Evolutionary conservation across 2,113 vertebrate genomes (phyloP), one percentile per base, ranked within the genome.

Genomic region (Agelaius phoeniceus): DNA sequence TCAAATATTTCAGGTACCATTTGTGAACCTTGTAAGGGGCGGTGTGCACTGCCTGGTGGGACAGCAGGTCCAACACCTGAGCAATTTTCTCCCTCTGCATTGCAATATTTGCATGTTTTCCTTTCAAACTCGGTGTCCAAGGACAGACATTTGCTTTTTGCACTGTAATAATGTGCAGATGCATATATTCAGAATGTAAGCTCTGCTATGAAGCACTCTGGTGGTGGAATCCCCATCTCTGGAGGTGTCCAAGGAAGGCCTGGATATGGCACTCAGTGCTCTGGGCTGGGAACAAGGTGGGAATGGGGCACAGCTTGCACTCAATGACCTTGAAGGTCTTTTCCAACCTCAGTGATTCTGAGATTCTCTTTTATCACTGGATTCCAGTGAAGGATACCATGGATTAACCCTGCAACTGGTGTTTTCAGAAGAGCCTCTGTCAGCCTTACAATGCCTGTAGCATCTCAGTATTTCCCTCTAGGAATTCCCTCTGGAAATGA

Each of bases 291-390:
- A 8, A 33, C 35, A 57, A 33, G 57, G 43, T 43, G 31, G 22
- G 14, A 5, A 28, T 15, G 0, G 27, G 41, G 0, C 57, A 63
- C 26, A 57, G 49, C 1, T 8, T 7, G 71, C 57, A 33, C 6
- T 76, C 3, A 0, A 20, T 30, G 31, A 8, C 17, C 49, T 13
- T 16, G 31, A 21, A 41, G 17, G 21, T 7, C 7, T 49, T 72
- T 55, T 22, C 43, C 75, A 49, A 7, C 17, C 43, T 80, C 44
- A 65, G 27, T 8, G 20, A 57, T n/a, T 46, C 37, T 22, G 18
- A 11, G 49, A 11, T 13, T 62, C 24, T 43, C 23, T 66, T 66
- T 28, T 54, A 11, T 26, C 37, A 41, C 24, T 37, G 23, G 19
- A 57, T 26, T n/a, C 31, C 54, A 61, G 37, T 19, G 57, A 91